phyloP scores from a whole-genome alignment of 2,113 vertebrate species.

The Corythoichthys haematopterus region DNA sequence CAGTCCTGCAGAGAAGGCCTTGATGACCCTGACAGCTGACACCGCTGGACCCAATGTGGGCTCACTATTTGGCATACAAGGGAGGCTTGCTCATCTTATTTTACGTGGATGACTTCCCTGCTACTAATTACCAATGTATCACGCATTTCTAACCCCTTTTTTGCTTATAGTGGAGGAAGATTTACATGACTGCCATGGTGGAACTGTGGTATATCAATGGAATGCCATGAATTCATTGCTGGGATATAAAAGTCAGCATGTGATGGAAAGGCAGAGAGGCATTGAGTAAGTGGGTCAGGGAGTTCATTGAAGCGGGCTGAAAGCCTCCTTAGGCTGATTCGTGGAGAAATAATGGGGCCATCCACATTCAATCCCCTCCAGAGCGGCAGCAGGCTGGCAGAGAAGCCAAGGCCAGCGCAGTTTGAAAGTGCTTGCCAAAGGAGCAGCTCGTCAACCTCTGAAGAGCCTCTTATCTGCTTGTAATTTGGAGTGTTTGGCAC shows the following conservation, averaged over 20 bases:
- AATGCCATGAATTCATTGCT: background rate
- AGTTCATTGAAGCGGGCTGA: conserved; percentile 44
- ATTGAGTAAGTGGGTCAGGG: conserved; percentile 53
- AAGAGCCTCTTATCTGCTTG: conserved; percentile 28
- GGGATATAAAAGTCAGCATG: background rate
- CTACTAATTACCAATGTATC: background rate
- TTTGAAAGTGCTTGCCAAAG: conserved; percentile 25
- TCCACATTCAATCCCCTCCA: conserved; percentile 45
- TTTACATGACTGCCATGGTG: background rate
- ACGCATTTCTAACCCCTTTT: background rate
- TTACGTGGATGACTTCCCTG: background rate
- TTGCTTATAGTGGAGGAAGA: background rate
- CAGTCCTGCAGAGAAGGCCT: too few species aligned
- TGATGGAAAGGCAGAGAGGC: conserved; percentile 17
- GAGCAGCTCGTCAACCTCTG: conserved; percentile 11
- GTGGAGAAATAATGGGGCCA: conserved; percentile 66
- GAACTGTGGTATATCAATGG: background rate
- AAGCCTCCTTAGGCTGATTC: conserved; percentile 61
- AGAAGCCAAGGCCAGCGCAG: conserved; percentile 21
- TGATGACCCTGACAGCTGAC: too few species aligned
- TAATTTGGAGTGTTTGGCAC: conserved; percentile 26
- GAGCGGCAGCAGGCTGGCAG: conserved; percentile 37
- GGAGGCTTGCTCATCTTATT: background rate
- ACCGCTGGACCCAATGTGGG: background rate
- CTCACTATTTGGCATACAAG: background rate